Evolutionary conservation across 2,797 vertebrate genomes (phyloP).

Genomic region (Kryptopterus vitreolus): DNA sequence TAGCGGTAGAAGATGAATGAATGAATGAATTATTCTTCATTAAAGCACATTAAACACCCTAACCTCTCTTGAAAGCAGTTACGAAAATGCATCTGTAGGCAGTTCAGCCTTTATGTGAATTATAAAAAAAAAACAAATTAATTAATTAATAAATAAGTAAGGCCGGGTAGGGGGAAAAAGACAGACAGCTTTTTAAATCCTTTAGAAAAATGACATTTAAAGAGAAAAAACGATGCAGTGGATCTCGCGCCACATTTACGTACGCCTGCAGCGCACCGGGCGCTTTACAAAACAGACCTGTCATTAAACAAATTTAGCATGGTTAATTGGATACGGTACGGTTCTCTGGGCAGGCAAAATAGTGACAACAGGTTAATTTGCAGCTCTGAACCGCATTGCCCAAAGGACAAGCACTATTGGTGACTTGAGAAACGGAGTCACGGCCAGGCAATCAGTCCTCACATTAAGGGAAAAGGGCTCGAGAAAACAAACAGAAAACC

Average conservation of each 20-base stretch:
- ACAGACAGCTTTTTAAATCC: not conserved
- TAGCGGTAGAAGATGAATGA: too few species aligned
- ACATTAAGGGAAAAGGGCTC: not conserved
- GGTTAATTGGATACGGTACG: not conserved
- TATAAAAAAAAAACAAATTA: too few species aligned
- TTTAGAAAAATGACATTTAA: not conserved
- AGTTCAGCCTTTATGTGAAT: too few species aligned
- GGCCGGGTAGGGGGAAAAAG: too few species aligned
- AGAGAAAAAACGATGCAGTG: not conserved
- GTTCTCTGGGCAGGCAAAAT: not conserved
- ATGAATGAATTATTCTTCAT: too few species aligned
- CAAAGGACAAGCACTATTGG: not conserved
- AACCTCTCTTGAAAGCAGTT: too few species aligned
- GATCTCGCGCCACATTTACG: not conserved
- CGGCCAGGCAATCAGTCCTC: constrained; percentile 1
- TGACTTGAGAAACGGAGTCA: not conserved
- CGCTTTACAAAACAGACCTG: not conserved
- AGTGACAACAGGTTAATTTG: constrained; percentile 7
- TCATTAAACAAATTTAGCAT: not conserved
- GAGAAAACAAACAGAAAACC: not conserved
- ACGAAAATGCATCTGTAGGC: too few species aligned
- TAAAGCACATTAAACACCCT: too few species aligned
- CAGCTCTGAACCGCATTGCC: not conserved
- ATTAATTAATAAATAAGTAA: too few species aligned
- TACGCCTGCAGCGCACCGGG: not conserved